Evolutionary conservation across 2,888 invertebrate genomes (phyloP), one percentile per base, ranked within the genome.

Genomic region (Pediacus dermestoides): DNA sequence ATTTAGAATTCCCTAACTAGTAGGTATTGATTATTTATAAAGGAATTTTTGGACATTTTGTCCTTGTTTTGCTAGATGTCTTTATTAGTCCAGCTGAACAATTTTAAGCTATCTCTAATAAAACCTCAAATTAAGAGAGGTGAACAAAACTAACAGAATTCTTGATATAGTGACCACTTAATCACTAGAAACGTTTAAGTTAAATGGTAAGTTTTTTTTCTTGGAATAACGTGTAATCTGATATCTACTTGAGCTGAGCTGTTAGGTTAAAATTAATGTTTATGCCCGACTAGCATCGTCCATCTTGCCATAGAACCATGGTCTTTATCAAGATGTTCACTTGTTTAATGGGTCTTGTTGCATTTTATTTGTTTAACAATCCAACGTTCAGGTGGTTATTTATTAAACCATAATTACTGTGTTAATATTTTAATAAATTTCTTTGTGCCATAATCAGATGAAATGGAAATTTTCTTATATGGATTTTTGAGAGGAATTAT

Each of bases 251-350:
- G 49, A 45, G 60, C 58, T 55, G 59, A 61, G 64, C 64, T 64
- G 66, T 66, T 66, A 66, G 63, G 61, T 66, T 66, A 66, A 68
- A 68, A 68, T 70, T 69, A 70, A 70, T 70, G 70, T 69, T 69
- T 70, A 69, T 68, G 67, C 63, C 61, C 55, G 51, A 55, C 52
- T 55, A 57, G 58, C 61, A 58, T 59, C 67, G 68, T 70, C 63
- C 66, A 67, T 69, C 68, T 68, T 66, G 61, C 58, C 62, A 53
- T 59, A 57, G 59, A 60, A 60, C 61, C 58, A 60, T 55, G 60
- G 54, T 42, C 58, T 66, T 68, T 69, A 70, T 68, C 70, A 70
- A 70, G 70, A 70, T 70, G 70, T 68, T 67, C 65, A 64, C 64
- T 68, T 66, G 67, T 68, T 68, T 68, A 70, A 68, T 68, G 66